phyloP scores from a whole-genome alignment of 2,888 invertebrate genomes.

The Azorinus chamasolen region DNA sequence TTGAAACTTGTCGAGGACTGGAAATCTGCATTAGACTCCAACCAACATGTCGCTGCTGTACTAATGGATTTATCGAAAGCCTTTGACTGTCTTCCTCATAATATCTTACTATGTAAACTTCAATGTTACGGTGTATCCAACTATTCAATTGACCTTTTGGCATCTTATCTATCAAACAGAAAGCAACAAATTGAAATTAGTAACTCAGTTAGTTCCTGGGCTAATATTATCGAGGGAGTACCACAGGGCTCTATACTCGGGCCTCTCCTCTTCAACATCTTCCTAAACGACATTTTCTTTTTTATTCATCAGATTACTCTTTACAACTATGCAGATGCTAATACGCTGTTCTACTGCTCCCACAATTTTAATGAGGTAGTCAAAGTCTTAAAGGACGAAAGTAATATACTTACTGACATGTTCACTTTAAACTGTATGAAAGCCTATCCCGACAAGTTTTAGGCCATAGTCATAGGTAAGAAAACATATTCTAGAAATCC shows the following conservation, averaged over 20 bases:
- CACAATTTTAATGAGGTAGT: neutral
- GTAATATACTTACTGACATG: neutral
- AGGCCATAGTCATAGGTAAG: too few species aligned
- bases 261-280: neutral
- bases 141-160: neutral
- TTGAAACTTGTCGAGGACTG: conserved; percentile 1
- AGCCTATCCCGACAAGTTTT: too few species aligned
- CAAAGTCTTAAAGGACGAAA: neutral
- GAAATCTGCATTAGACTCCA: neutral
- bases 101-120: neutral
- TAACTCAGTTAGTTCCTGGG: neutral
- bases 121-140: neutral
- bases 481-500: too few species aligned
- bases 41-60: neutral
- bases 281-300: neutral
- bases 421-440: too few species aligned
- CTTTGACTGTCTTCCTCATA: neutral
- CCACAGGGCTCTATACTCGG: neutral
- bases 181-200: neutral
- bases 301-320: neutral
- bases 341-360: neutral
- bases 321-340: neutral
- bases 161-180: neutral
- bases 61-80: conserved; percentile 1
- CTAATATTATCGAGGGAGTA: neutral